Evolutionary conservation across 2,888 invertebrate genomes (phyloP), one percentile per base, ranked within the genome.

Genomic region (Incurvaria masculella): DNA sequence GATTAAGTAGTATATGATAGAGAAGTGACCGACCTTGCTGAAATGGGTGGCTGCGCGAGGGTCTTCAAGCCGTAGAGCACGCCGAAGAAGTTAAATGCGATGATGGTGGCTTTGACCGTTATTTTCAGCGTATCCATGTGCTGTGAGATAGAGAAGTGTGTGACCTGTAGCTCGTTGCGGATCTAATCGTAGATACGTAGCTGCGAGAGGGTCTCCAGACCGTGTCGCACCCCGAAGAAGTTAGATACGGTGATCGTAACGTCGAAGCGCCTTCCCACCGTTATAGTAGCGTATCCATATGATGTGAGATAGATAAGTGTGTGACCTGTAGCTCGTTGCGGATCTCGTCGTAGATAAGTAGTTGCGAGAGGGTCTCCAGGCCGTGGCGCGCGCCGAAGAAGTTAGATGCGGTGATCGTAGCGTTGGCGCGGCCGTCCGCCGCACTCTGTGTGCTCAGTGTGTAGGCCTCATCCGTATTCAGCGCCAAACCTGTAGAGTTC

Each of bases 301-400:
- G n/a, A n/a, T n/a, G n/a, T n/a, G n/a, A n/a, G n/a, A n/a, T n/a
- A n/a, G n/a, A n/a, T n/a, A n/a, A n/a, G n/a, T 14, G 33, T 50
- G 68, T 67, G 54, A 80, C 79, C 65, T 82, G 68, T 44, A 87
- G 58, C 57, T 83, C 76, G 44, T 81, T 72, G 44, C 80, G 70
- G 43, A 86, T 68, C 51, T 87, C 83, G 56, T 89, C 87, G 53
- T 75, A 86, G 3, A 88, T 79, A 38, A 88, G 81, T 19, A 89
- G 65, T 59, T 89, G 89, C 1, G 79, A 71, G 3, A 89, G 66
- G 0, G 88, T 87, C 67, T 88, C 88, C 44, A 89, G 58, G 1
- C 81, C 89, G 57, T 89, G 80, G 4, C 88, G 72, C 1, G 83
- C 72, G 0, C 89, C 89, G 59, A 87, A 88, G 65, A 83, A 88